Evolutionary conservation across 1,140 invertebrate species (phyloP), one percentile per base, ranked within the genome.

Genomic region (Pollicipes pollicipes): DNA sequence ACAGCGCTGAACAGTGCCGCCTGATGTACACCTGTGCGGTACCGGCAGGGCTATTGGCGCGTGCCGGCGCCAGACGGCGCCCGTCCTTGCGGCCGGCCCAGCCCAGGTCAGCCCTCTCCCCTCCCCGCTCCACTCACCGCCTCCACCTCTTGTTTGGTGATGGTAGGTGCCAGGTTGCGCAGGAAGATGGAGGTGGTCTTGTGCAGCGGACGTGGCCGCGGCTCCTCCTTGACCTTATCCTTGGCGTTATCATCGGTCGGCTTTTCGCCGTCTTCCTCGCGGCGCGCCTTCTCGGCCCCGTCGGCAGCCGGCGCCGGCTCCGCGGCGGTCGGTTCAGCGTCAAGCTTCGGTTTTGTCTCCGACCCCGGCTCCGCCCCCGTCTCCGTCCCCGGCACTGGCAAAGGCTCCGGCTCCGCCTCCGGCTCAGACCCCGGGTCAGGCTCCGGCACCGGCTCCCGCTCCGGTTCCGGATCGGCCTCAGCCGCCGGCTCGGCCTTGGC

Each of bases 101-200:
- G n/a, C n/a, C n/a, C n/a, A n/a, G n/a, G n/a, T n/a, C n/a, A n/a
- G 45, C 45, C 45, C 6, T 2, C 6, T 58, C 17, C 35, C 35
- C 35, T 2, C 45, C 6, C 45, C 45, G 10, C 17, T 13, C 68
- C 72, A 83, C 86, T 84, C 81, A 93, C 88, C n/a, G 89, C 88
- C 85, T 98, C 95, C 8, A 98, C 90, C 85, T 99, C 97, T 68
- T 91, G 88, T 78, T 96, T 95, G 0, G 93, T 98, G 69, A 98
- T 97, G 3, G 89, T 90, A 0, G 96, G 93, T 0, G 95, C 91
- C 35, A 99, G 83, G 81, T 98, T 98, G 32, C 96, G 83, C 26
- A 99, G 83, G 77, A 98, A 99, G 73, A 99, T 97, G 0, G 95
- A 98, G 28, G 90, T 91, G 3, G 97, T 99, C 79, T 93, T 93